Percentiles rank a stretch among this genome's conserved stretches.
Evolutionary conservation across 2,113 vertebrate genomes (phyloP).

Genomic region (Rhea pennata): DNA sequence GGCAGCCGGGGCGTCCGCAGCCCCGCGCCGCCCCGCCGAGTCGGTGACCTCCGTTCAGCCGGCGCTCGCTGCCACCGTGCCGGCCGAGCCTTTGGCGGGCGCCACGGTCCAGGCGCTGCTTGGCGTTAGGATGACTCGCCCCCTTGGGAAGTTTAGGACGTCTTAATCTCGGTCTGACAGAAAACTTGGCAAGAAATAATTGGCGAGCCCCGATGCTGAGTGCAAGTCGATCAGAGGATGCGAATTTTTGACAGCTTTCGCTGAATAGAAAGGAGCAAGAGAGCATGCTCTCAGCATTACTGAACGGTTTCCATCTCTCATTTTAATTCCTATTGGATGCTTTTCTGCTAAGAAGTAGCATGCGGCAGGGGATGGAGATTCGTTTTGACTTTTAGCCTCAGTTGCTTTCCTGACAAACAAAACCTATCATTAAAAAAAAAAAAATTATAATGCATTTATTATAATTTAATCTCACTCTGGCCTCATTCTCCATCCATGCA

Average conservation of each 20-base stretch:
- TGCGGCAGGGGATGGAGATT: not conserved
- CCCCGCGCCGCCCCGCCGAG: conserved; percentile 56
- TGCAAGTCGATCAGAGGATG: conserved; percentile 61
- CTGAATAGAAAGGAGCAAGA: conserved; percentile 36
- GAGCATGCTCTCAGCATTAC: not conserved
- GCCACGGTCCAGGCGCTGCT: conserved; percentile 66
- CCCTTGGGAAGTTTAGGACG: conserved; percentile 73
- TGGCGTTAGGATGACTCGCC: conserved; percentile 79
- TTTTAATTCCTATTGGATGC: conserved; percentile 44
- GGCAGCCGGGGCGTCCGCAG: conserved; percentile 62
- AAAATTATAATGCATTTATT: conserved; percentile 5
- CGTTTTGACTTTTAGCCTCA: conserved; percentile 13
- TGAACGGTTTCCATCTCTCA: conserved; percentile 13
- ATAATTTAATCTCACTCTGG: not conserved
- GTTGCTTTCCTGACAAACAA: conserved; percentile 21
- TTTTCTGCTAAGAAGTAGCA: not conserved
- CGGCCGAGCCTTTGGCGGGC: conserved; percentile 68
- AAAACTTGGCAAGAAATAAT: conserved; percentile 75
- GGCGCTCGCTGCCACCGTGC: conserved; percentile 70
- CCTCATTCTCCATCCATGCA: conserved; percentile 10
- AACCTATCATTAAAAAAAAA: not conserved
- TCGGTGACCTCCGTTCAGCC: conserved; percentile 63
- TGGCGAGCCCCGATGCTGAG: conserved; percentile 64
- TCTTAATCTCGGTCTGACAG: conserved; percentile 81
- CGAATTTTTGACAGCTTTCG: conserved; percentile 74